Base-by-base conservation (phyloP, 2,888 invertebrate genomes). In the Drosophila mimica region DNA sequence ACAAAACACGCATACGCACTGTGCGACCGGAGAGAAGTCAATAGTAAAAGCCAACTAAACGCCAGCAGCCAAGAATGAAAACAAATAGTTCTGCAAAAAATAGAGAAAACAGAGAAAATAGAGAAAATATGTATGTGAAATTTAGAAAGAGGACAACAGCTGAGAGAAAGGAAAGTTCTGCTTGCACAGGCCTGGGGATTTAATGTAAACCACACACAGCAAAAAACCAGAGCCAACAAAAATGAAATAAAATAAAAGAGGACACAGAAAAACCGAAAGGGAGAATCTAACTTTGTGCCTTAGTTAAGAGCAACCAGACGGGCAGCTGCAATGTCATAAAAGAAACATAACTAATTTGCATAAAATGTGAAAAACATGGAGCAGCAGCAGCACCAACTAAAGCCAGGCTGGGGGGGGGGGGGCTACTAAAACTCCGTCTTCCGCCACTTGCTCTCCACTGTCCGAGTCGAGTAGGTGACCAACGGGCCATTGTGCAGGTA, bases 261-360 rank as follows among this genome's bases (percentile, higher is more conserved):
- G 49, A 8, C 4, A 7, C 25, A 2, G 3, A 8, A 46, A n/a
- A 30, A 38, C 38, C 56, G 30, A 31, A 34, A 46, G 77, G 58
- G 58, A 53, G 48, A 60, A 72, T 20, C 20, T 20, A 43, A 81
- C 65, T 73, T 53, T 81, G 70, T 64, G 67, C 71, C 68, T 73
- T 79, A 70, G 79, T 74, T 60, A 70, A 73, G 73, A 81, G 67
- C 72, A 84, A 67, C 78, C 78, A 76, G 84, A 76, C 78, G 82
- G 69, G 34, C 49, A 36, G 49, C 75, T 58, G 78, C 82, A 74
- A 67, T 79, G 71, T 81, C 83, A 86, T 86, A 83, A 89, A 86
- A 87, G 87, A 86, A 86, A 90, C 90, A 90, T 87, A 90, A 87
- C 86, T 87, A 87, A 87, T 87, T 87, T 87, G 90, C 86, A 87